A percentile compares a stretch with the other conserved stretches of the same genome.
Evolutionary conservation across 1,140 invertebrate species (phyloP).

Genomic region (Papilio xuthus): DNA sequence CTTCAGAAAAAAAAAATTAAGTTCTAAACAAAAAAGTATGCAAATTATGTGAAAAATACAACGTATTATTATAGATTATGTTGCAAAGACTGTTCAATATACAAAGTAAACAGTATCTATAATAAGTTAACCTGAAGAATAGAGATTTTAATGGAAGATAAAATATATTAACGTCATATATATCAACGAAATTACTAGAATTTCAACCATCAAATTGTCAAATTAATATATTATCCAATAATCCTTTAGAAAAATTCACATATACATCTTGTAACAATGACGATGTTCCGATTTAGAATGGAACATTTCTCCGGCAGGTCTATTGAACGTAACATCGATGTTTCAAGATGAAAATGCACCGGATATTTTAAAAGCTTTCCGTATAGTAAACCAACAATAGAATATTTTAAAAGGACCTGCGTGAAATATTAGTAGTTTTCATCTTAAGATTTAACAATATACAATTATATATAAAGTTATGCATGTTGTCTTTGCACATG

Average conservation of each 20-base stretch:
- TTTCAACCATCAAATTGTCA: too few species aligned
- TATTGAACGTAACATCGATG: slow-evolving; percentile 10
- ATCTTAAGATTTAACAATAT: neutral
- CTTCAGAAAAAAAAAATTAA: neutral
- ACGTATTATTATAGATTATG: too few species aligned
- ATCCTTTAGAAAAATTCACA: neutral
- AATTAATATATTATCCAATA: neutral
- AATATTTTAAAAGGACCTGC: slow-evolving; percentile 11
- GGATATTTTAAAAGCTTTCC: slow-evolving; percentile 22
- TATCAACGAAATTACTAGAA: too few species aligned
- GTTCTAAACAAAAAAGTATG: neutral
- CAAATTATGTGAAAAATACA: neutral
- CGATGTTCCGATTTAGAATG: neutral
- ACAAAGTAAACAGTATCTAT: too few species aligned
- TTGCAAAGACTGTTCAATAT: too few species aligned
- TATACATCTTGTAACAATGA: neutral
- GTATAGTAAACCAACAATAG: slow-evolving; percentile 3
- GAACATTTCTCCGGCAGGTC: slow-evolving; percentile 13
- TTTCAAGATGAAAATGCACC: slow-evolving; percentile 22
- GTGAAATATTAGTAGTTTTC: neutral
- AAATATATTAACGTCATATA: too few species aligned
- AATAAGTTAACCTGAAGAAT: too few species aligned
- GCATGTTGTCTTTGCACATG: neutral
- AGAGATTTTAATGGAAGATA: too few species aligned
- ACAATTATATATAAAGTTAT: too few species aligned